A percentile compares a stretch with the other conserved stretches of the same genome.
Conservation (phyloP, 2,888 invertebrate genomes). For the Acanthosepion esculentum region DNA sequence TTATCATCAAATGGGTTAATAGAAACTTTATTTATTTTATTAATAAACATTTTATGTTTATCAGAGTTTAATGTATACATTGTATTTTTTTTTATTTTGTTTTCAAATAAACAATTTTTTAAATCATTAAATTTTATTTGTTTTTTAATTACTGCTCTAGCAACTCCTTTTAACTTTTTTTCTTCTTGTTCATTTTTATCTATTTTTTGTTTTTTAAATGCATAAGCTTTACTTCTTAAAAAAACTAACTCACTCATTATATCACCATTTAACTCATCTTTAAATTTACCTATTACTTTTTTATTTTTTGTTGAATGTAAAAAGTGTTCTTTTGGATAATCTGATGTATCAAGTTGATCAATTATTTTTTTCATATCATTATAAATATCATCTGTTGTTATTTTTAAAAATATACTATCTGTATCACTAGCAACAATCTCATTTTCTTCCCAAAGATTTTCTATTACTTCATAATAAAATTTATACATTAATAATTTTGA, state of each 20-base stretch:
- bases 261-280: conserved; percentile 45
- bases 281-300: conserved; percentile 17
- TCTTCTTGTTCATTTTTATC: background rate
- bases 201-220: background rate
- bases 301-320: conserved; percentile 36
- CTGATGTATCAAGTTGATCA: conserved; percentile 25
- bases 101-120: background rate
- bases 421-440: conserved; percentile 50
- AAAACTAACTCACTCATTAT: background rate
- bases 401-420: conserved; percentile 46
- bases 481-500: conserved; percentile 43
- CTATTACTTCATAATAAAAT: conserved; percentile 46
- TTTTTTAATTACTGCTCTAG: background rate
- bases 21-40: background rate
- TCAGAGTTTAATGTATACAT: background rate
- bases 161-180: background rate
- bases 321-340: conserved; percentile 47
- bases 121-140: background rate
- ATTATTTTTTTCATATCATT: conserved; percentile 23
- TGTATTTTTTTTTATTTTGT: background rate
- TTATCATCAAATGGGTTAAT: conserved; percentile 44
- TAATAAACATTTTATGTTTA: conserved; percentile 22
- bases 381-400: conserved; percentile 46
- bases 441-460: background rate
- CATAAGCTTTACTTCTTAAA: background rate